These are phyloP conservation scores for Listrodromus nycthemerus DNA, from an alignment of 2,888 invertebrate species.

Conservation along the genomic window DNA sequence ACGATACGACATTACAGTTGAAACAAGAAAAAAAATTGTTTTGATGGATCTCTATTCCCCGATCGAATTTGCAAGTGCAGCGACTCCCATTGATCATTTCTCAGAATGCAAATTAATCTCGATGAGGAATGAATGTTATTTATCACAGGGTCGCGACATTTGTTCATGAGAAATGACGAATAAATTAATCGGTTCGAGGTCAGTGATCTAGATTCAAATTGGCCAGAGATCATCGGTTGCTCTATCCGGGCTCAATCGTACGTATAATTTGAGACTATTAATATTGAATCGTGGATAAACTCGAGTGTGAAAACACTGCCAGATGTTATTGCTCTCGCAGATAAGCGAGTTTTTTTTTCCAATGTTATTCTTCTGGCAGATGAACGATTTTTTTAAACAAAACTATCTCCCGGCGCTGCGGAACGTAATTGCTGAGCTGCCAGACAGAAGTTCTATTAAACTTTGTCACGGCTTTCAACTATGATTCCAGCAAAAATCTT, in stretches of 20 bases:
- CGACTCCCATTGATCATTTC: slow-evolving; percentile 65
- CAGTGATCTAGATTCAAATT: slow-evolving; percentile 64
- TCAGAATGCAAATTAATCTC: slow-evolving; percentile 64
- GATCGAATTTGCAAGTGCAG: slow-evolving; percentile 60
- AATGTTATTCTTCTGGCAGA: slow-evolving; percentile 37
- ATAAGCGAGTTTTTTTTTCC: slow-evolving; percentile 31
- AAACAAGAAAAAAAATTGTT: slow-evolving; percentile 33
- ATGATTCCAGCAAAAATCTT: slow-evolving; percentile 20
- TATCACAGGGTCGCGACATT: slow-evolving; percentile 59
- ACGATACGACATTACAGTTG: slow-evolving; percentile 13
- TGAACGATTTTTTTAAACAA: slow-evolving; percentile 21
- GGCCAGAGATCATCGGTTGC: slow-evolving; percentile 59
- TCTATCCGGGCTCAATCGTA: slow-evolving; percentile 57
- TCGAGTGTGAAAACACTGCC: slow-evolving; percentile 47
- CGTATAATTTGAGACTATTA: slow-evolving; percentile 64
- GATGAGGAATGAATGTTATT: slow-evolving; percentile 55
- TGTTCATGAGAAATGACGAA: slow-evolving; percentile 51
- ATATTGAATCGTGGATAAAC: slow-evolving; percentile 60
- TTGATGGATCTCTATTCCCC: slow-evolving; percentile 41
- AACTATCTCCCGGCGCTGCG: slow-evolving; percentile 30
- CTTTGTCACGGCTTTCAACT: slow-evolving; percentile 53
- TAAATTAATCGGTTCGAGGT: slow-evolving; percentile 64
- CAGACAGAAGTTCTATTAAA: neutral
- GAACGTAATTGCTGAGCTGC: slow-evolving; percentile 6
- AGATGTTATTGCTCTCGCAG: slow-evolving; percentile 31